Percentiles rank a stretch among this genome's conserved stretches.
These are phyloP conservation scores for Serranus cabrilla DNA, from an alignment of 2,797 vertebrate genomes.

Conservation along the genomic window DNA sequence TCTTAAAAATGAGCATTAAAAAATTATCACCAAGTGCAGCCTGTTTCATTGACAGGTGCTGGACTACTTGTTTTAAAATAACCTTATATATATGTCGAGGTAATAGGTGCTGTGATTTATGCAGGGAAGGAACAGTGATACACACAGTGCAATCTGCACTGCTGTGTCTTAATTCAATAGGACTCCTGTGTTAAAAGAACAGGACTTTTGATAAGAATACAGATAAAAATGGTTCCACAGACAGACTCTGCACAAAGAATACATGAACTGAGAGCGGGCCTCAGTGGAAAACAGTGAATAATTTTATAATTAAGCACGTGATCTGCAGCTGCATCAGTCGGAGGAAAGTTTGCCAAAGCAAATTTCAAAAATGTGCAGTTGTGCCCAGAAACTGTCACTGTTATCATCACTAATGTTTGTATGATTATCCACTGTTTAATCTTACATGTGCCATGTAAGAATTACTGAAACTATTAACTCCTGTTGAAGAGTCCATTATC, in stretches of 20 bases:
- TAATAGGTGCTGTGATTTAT: constrained; percentile 67
- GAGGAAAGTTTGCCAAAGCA: constrained; percentile 30
- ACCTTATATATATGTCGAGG: constrained; percentile 56
- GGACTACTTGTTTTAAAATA: constrained; percentile 42
- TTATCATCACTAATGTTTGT: constrained; percentile 53
- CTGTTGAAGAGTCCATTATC: neutral
- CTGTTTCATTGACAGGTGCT: neutral
- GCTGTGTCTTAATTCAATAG: constrained; percentile 46
- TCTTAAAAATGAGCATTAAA: constrained; percentile 48
- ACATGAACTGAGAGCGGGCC: constrained; percentile 4
- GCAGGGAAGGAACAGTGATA: constrained; percentile 17
- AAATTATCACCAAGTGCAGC: constrained; percentile 8
- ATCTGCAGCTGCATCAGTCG: constrained; percentile 50
- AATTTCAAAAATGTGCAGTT: constrained; percentile 29
- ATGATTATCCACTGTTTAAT: constrained; percentile 52
- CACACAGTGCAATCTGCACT: neutral
- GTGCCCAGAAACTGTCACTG: constrained; percentile 42
- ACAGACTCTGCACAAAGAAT: neutral
- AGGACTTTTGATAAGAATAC: constrained; percentile 17
- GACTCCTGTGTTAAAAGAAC: constrained; percentile 16
- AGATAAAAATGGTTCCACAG: constrained; percentile 32
- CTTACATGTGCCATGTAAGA: neutral
- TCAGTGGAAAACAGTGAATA: constrained; percentile 42
- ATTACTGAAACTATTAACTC: neutral
- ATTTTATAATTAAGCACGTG: constrained; percentile 51